Evolutionary conservation across 1,140 invertebrate genomes (phyloP).

Genomic region (Linepithema humile): DNA sequence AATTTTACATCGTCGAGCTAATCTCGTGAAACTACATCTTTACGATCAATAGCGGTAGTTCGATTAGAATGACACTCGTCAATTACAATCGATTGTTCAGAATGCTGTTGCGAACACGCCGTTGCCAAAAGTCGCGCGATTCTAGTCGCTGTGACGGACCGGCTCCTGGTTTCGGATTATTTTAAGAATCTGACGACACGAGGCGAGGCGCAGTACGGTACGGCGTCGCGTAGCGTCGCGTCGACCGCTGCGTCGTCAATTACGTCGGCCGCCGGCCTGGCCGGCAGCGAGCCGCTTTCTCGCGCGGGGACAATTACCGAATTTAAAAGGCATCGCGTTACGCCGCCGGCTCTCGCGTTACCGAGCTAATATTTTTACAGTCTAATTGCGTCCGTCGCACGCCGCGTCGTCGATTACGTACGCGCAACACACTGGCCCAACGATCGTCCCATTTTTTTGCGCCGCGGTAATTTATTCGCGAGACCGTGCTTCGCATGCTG

Average conservation of each 20-base stretch:
- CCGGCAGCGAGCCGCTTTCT: slow-evolving; percentile 44
- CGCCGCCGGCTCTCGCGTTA: slow-evolving; percentile 62
- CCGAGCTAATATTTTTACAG: slow-evolving; percentile 70
- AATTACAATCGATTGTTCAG: slow-evolving; percentile 6
- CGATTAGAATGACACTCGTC: neutral
- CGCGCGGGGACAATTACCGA: slow-evolving; percentile 64
- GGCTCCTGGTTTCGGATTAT: slow-evolving; percentile 51
- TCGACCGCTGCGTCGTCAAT: slow-evolving; percentile 28
- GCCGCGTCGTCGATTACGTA: neutral
- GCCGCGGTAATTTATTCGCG: slow-evolving; percentile 53
- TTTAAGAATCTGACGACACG: slow-evolving; percentile 62
- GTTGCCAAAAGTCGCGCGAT: slow-evolving; percentile 10
- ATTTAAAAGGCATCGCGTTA: slow-evolving; percentile 72
- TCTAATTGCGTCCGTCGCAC: slow-evolving; percentile 60
- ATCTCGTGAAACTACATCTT: too few relatives aligned
- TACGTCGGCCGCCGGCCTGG: neutral
- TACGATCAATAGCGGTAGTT: too few relatives aligned
- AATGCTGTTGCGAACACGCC: too few relatives aligned
- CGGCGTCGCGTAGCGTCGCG: slow-evolving; percentile 37
- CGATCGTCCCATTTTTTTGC: slow-evolving; percentile 49
- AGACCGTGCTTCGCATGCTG: neutral
- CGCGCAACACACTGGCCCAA: neutral
- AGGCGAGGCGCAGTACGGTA: neutral
- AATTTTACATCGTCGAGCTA: neutral
- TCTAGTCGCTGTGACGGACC: neutral